These are phyloP conservation scores for Globodera ellingtonae DNA, from an alignment of 1,140 invertebrate genomes.

Conservation along the genomic window DNA sequence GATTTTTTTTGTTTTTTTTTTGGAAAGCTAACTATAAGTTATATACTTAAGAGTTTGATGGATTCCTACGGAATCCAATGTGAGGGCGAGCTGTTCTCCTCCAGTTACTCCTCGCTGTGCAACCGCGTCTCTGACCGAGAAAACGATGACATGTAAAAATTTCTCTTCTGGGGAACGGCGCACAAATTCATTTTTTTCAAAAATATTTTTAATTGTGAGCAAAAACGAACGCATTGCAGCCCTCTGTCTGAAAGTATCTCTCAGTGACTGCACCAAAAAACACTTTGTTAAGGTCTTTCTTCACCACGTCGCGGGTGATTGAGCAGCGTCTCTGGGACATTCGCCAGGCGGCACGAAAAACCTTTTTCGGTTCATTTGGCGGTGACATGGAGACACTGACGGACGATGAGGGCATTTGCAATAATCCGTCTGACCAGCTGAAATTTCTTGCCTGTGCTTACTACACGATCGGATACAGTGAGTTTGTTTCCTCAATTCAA, in stretches of 20 bases:
- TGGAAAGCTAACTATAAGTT: no score
- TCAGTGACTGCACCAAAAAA: no score
- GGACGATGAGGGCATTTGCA: constrained; percentile 27
- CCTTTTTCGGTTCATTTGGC: constrained; percentile 39
- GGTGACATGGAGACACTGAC: constrained; percentile 24
- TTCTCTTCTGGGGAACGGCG: no score
- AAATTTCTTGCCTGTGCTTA: constrained; percentile 41
- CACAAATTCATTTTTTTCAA: not conserved
- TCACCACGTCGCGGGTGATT: constrained; percentile 44
- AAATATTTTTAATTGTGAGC: constrained; percentile 3
- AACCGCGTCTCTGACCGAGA: constrained; percentile 44
- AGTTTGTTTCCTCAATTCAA: not conserved
- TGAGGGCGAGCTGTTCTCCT: constrained; percentile 54
- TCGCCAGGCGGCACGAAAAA: constrained; percentile 7
- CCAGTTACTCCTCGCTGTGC: constrained; percentile 31
- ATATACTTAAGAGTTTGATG: constrained; percentile 47
- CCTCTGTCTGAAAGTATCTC: no score
- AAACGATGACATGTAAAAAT: constrained; percentile 40
- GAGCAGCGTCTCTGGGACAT: constrained; percentile 41
- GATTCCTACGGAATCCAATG: constrained; percentile 54
- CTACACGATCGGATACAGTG: constrained; percentile 38
- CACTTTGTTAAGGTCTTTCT: constrained; percentile 39
- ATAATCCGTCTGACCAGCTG: constrained; percentile 34
- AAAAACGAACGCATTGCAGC: no score
- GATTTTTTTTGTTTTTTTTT: not conserved